Conservation (phyloP, 2,888 invertebrate genomes). For the Eubasilissa splendida region DNA sequence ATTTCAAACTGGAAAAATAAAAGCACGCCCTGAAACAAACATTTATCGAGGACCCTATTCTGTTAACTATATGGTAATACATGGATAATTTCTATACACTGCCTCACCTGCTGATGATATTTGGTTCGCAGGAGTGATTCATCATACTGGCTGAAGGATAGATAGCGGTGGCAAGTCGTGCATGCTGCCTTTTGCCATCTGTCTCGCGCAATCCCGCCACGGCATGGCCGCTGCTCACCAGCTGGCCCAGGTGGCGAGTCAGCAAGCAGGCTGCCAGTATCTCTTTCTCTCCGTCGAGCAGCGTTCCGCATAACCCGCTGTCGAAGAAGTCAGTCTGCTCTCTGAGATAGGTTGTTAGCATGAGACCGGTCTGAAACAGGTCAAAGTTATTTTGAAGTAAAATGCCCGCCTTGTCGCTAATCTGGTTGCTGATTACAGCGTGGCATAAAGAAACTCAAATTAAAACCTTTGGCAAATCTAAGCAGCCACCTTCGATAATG, state of each 20-base stretch:
- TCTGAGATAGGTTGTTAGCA: constrained; percentile 78
- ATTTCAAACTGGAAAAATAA: too few relatives aligned
- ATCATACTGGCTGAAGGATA: constrained; percentile 91
- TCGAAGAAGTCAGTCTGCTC: constrained; percentile 75
- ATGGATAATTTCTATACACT: not conserved
- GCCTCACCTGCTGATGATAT: constrained; percentile 81
- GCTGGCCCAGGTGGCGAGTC: constrained; percentile 84
- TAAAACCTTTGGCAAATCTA: too few relatives aligned
- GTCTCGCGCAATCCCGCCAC: not conserved
- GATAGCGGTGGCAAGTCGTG: constrained; percentile 82
- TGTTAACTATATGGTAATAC: too few relatives aligned
- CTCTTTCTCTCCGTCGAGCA: constrained; percentile 62
- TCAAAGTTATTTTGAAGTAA: not conserved
- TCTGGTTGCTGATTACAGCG: not conserved
- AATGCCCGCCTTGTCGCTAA: not conserved
- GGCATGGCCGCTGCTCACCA: constrained; percentile 78
- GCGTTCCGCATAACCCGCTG: constrained; percentile 60
- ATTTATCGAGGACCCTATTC: too few relatives aligned
- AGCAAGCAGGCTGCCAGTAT: constrained; percentile 77
- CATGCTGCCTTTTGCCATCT: too few relatives aligned
- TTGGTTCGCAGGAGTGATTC: constrained; percentile 94
- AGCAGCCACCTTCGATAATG: too few relatives aligned
- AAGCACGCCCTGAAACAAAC: too few relatives aligned
- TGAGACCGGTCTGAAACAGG: constrained; percentile 75
- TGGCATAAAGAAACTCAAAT: too few relatives aligned